Conservation (phyloP, 2,888 invertebrate genomes). For the Meiosimyza decipiens region DNA sequence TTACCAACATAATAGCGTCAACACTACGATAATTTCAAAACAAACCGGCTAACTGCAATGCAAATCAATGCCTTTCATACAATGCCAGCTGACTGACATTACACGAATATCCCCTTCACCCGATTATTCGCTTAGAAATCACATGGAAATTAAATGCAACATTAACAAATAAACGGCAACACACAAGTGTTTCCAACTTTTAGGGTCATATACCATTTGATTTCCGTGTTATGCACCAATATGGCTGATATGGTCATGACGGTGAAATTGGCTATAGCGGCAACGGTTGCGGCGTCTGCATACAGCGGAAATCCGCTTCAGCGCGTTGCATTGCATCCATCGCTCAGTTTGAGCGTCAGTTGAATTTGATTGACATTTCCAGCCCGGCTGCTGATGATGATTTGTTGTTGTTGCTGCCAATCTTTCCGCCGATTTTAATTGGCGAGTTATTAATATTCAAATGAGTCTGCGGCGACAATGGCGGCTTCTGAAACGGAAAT, state of each 20-base stretch:
- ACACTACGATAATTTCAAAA: conserved; percentile 19
- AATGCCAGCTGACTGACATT: conserved; percentile 1
- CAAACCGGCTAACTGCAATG: not conserved
- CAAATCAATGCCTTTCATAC: not conserved
- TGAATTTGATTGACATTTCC: conserved; percentile 28
- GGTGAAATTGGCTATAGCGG: not conserved
- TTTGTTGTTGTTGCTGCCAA: not conserved
- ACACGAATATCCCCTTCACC: not conserved
- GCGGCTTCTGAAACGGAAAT: conserved; percentile 25
- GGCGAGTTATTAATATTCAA: conserved; percentile 36
- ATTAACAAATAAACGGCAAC: not conserved
- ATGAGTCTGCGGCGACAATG: conserved; percentile 30
- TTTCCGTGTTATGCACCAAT: not conserved
- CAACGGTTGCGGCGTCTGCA: no score
- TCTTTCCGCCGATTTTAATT: conserved; percentile 31
- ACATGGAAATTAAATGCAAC: conserved; percentile 12
- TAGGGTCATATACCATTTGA: not conserved
- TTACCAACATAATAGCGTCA: conserved; percentile 4
- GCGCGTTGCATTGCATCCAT: conserved; percentile 3
- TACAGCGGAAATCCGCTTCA: conserved; percentile 30
- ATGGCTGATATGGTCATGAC: conserved; percentile 2
- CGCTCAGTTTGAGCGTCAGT: conserved; percentile 1
- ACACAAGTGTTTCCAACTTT: not conserved
- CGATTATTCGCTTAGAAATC: not conserved
- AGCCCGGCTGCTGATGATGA: not conserved